Conservation (phyloP, 2,888 invertebrate species). For the Oscheius sp. region DNA sequence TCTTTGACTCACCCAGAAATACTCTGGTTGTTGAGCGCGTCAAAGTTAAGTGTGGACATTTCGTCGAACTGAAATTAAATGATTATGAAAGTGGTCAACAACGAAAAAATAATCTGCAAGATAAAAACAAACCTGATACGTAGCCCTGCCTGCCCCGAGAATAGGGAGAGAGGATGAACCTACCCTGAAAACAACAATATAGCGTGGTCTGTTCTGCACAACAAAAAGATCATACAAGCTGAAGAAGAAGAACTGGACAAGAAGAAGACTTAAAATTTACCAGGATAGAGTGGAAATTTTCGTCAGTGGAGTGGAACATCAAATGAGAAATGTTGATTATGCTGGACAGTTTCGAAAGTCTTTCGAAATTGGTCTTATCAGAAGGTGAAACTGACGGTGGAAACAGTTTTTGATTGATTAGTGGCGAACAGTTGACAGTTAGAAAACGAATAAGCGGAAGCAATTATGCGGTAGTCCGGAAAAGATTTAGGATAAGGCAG, state of each 20-base stretch:
- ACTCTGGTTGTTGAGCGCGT: constrained; percentile 36
- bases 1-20: constrained; percentile 28
- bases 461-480: constrained; percentile 17
- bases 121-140: constrained; percentile 33
- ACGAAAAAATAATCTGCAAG: constrained; percentile 2
- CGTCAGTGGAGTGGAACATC: neutral
- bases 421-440: neutral
- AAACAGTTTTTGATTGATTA: constrained; percentile 25
- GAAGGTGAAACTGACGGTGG: constrained; percentile 1
- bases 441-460: constrained; percentile 20
- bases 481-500: constrained; percentile 30
- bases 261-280: neutral
- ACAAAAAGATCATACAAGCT: constrained; percentile 4
- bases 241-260: neutral
- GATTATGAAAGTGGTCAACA: constrained; percentile 8
- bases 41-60: constrained; percentile 36
- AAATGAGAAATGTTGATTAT: constrained; percentile 9
- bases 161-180: constrained; percentile 34
- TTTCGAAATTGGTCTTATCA: constrained; percentile 25
- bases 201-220: constrained; percentile 8
- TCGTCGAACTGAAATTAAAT: constrained; percentile 29
- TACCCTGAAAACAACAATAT: constrained; percentile 27
- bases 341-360: constrained; percentile 16
- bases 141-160: constrained; percentile 32
- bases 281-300: neutral